Evolutionary conservation across 1,140 invertebrate species (phyloP).

Genomic region (Temnothorax nylanderi): DNA sequence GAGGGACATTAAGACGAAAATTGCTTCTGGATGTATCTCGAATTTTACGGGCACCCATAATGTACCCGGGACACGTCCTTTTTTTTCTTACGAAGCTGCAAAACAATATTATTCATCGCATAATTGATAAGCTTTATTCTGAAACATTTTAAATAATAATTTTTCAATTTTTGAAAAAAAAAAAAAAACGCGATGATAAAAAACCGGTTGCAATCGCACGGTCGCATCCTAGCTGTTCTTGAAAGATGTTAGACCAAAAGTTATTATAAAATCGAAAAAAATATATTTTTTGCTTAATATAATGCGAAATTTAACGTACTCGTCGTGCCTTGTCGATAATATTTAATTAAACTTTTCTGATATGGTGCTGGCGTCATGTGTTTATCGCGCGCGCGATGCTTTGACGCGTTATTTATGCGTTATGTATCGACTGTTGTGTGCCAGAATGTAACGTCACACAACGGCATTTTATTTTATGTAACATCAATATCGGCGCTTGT

Average conservation of each 20-base stretch:
- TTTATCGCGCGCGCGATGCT: constrained; percentile 31
- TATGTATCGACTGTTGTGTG: constrained; percentile 14
- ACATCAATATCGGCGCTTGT: constrained; percentile 51
- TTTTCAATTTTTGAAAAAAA: neutral
- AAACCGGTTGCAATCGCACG: neutral
- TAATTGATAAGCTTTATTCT: neutral
- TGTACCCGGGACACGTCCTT: neutral
- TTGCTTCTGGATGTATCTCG: constrained; percentile 10
- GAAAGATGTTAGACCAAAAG: neutral
- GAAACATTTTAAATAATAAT: constrained; percentile 26
- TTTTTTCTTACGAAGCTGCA: neutral
- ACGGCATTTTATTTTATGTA: constrained; percentile 55
- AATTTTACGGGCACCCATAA: neutral
- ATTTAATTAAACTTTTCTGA: constrained; percentile 54
- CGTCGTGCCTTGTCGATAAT: neutral
- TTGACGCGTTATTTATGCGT: constrained; percentile 38
- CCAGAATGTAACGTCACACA: constrained; percentile 34
- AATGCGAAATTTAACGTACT: neutral
- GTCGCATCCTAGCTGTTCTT: neutral
- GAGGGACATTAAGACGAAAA: constrained; percentile 1
- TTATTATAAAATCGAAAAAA: neutral
- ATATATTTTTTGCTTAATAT: neutral
- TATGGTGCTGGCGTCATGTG: constrained; percentile 6
- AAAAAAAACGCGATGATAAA: neutral
- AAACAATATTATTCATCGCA: constrained; percentile 1